These are phyloP conservation scores for Theretra japonica DNA, from an alignment of 2,888 invertebrate species.

Conservation along the genomic window DNA sequence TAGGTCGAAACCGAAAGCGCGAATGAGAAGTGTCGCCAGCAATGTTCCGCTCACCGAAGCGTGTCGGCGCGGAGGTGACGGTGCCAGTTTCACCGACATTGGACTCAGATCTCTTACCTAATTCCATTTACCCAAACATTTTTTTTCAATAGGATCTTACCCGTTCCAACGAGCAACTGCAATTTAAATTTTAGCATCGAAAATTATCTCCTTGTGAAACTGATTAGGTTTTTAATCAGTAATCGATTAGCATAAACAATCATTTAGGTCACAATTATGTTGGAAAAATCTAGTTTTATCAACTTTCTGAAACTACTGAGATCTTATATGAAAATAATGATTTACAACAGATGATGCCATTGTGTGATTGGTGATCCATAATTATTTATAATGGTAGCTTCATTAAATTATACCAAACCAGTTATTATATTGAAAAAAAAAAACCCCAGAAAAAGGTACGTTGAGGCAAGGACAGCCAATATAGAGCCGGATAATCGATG, in stretches of 20 bases:
- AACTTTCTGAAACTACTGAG: neutral
- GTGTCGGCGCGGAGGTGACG: constrained; percentile 60
- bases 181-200: constrained; percentile 41
- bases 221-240: constrained; percentile 46
- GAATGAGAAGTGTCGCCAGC: constrained; percentile 69
- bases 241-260: constrained; percentile 40
- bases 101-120: constrained; percentile 71
- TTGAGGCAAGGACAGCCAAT: constrained; percentile 2
- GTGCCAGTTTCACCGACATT: constrained; percentile 74
- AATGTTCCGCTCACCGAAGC: constrained; percentile 76
- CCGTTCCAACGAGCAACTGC: constrained; percentile 53
- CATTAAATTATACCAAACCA: neutral
- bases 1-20: constrained; percentile 60
- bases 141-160: constrained; percentile 54
- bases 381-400: neutral
- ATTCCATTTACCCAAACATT: constrained; percentile 66
- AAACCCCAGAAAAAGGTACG: neutral
- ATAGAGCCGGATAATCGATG: neutral
- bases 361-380: neutral
- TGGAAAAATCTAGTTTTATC: neutral
- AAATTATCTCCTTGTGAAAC: constrained; percentile 42
- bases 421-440: too few species aligned
- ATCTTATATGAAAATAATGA: neutral
- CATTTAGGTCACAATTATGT: constrained; percentile 3
- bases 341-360: neutral